Percentiles rank a stretch among this genome's conserved stretches.
These are phyloP conservation scores for Sminthurides aquaticus DNA, from an alignment of 2,888 invertebrate species.

Conservation along the genomic window DNA sequence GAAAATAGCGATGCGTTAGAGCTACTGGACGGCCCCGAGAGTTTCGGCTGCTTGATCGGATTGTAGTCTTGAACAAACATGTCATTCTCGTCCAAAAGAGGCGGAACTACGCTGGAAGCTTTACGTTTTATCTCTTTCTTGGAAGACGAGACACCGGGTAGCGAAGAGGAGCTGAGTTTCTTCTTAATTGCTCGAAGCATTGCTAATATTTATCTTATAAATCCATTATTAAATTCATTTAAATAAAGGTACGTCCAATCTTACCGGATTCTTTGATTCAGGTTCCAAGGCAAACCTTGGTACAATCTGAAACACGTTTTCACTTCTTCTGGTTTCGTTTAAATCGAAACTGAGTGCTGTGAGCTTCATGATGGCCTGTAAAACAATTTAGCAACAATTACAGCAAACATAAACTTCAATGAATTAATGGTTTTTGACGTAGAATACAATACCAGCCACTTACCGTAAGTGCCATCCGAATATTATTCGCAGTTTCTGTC, in stretches of 20 bases:
- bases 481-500: constrained; percentile 76
- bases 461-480: constrained; percentile 78
- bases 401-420: too few species aligned
- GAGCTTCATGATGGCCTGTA: constrained; percentile 9
- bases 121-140: constrained; percentile 23
- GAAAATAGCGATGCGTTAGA: not conserved
- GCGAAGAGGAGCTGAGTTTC: not conserved
- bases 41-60: constrained; percentile 17
- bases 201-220: too few species aligned
- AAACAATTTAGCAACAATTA: too few species aligned
- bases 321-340: constrained; percentile 13
- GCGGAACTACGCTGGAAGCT: constrained; percentile 14
- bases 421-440: too few species aligned
- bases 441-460: constrained; percentile 24
- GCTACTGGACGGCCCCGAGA: constrained; percentile 9
- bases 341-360: not conserved
- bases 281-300: constrained; percentile 17
- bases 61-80: constrained; percentile 14
- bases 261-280: not conserved
- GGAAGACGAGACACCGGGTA: not conserved
- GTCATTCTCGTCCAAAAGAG: constrained; percentile 18
- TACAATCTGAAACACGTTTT: constrained; percentile 23
- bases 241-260: too few species aligned
- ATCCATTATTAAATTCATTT: too few species aligned
- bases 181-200: constrained; percentile 13